Evolutionary conservation across 1,140 invertebrate species (phyloP).

Genomic region (Laupala kohalensis): DNA sequence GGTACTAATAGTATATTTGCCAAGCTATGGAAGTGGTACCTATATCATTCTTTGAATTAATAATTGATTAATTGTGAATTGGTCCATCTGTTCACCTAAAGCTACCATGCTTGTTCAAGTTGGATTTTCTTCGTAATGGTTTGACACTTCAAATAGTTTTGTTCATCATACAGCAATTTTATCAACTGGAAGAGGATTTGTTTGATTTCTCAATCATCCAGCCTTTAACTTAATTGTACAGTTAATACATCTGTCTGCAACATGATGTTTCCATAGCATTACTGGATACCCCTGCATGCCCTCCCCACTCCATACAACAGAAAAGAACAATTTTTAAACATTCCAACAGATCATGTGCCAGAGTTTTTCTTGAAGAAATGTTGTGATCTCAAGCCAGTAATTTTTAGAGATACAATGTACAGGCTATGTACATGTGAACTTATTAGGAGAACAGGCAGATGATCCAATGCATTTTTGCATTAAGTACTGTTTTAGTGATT

Average conservation of each 20-base stretch:
- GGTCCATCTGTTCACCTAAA: no score
- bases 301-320: background rate
- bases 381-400: slow-evolving; percentile 8
- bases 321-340: slow-evolving; percentile 2
- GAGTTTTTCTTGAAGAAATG: slow-evolving; percentile 6
- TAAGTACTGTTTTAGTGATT: slow-evolving; percentile 9
- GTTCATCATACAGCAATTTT: background rate
- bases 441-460: background rate
- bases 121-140: background rate
- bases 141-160: background rate
- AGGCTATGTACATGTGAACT: background rate
- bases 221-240: background rate
- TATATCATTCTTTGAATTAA: no score
- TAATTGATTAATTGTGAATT: no score
- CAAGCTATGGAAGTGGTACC: no score
- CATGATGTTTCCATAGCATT: background rate
- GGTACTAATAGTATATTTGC: no score
- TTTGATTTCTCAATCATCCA: background rate
- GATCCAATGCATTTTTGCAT: slow-evolving; percentile 6
- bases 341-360: slow-evolving; percentile 10
- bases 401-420: slow-evolving; percentile 2
- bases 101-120: background rate
- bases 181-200: background rate
- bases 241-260: background rate
- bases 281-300: background rate